Conservation (phyloP, 1,140 invertebrate genomes). For the Musca domestica region DNA sequence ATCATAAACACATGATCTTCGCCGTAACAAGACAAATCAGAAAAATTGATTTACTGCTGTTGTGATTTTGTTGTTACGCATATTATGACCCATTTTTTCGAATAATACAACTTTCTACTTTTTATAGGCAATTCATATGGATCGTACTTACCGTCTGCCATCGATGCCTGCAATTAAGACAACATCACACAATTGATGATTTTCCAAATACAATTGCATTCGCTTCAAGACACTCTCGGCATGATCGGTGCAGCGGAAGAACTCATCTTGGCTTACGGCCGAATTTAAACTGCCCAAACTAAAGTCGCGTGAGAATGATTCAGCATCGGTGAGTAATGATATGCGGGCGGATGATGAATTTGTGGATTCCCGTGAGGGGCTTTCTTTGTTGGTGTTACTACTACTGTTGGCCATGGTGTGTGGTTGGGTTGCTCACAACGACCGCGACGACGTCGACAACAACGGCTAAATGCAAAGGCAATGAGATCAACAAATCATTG, state of each 20-base stretch:
- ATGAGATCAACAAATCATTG: neutral
- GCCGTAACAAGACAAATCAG: too few relatives aligned
- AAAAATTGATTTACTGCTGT: too few relatives aligned
- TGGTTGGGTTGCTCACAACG: neutral
- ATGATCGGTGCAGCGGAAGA: constrained; percentile 75
- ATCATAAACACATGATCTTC: too few relatives aligned
- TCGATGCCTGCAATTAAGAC: constrained; percentile 69
- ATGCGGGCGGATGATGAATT: constrained; percentile 48
- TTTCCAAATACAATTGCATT: constrained; percentile 78
- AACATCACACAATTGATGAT: constrained; percentile 78
- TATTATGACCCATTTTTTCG: neutral
- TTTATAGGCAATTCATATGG: neutral
- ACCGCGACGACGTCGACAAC: too few relatives aligned
- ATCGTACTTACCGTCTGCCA: constrained; percentile 60
- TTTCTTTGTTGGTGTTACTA: constrained; percentile 44
- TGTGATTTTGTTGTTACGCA: too few relatives aligned
- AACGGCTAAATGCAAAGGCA: constrained; percentile 6
- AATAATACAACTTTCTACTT: neutral
- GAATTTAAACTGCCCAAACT: constrained; percentile 49
- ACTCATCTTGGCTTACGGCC: constrained; percentile 65
- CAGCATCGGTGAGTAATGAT: constrained; percentile 44
- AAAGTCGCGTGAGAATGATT: constrained; percentile 46
- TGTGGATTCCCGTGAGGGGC: constrained; percentile 50
- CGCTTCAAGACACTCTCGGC: constrained; percentile 75
- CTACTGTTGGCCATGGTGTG: constrained; percentile 12